These are phyloP conservation scores for Trogon surrucura DNA, from an alignment of 2,113 vertebrate species.

Conservation along the genomic window DNA sequence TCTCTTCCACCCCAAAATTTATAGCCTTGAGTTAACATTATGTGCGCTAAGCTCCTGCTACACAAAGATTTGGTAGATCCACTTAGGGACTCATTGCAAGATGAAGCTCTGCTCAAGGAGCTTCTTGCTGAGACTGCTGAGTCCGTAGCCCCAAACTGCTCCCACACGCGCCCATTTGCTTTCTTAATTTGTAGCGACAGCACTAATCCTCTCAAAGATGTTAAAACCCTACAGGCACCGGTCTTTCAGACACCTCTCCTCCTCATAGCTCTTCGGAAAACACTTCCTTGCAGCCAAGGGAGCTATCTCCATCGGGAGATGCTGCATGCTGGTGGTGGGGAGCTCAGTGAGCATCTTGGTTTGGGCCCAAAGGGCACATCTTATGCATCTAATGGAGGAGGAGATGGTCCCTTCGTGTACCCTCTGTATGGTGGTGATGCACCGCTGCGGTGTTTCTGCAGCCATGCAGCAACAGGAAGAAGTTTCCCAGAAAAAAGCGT, in stretches of 20 bases:
- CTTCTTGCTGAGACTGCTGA: not conserved
- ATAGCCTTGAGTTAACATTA: not conserved
- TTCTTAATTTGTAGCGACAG: too few relatives aligned
- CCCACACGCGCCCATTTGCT: too few relatives aligned
- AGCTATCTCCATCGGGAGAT: too few relatives aligned
- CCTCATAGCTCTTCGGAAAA: too few relatives aligned
- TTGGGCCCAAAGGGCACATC: not conserved
- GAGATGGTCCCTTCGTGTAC: rapidly evolving
- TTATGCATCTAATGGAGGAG: too few relatives aligned
- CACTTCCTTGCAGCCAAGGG: too few relatives aligned
- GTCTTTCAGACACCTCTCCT: too few relatives aligned
- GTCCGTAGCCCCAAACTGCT: not conserved
- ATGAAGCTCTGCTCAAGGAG: not conserved
- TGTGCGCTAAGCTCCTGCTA: not conserved
- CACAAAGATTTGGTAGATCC: not conserved
- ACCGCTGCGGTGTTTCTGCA: not conserved
- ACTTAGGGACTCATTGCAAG: not conserved
- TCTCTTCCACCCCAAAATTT: not conserved
- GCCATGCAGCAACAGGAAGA: rapidly evolving
- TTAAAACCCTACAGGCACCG: too few relatives aligned
- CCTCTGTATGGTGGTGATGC: rapidly evolving
- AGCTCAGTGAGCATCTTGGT: rapidly evolving
- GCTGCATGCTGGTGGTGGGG: not conserved
- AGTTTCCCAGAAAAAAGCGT: not conserved
- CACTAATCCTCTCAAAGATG: too few relatives aligned